Percentiles rank a stretch among this genome's conserved stretches.
These are phyloP conservation scores for Pangasius macronema DNA, from an alignment of 2,797 vertebrate genomes.

Conservation along the genomic window DNA sequence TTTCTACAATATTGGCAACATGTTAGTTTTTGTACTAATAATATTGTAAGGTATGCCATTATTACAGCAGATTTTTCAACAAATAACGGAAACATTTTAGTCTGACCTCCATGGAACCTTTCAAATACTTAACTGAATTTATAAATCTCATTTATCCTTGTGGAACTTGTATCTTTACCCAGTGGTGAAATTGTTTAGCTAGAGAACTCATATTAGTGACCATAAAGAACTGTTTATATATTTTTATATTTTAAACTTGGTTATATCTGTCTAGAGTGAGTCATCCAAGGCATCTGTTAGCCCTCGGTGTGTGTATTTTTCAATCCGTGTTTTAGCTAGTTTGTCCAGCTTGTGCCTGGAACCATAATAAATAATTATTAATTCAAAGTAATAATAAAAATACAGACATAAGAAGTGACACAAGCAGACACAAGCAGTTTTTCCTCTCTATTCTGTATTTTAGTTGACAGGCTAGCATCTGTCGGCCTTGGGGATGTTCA, in stretches of 20 bases:
- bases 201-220: not conserved
- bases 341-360: not conserved
- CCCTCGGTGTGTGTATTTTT: not conserved
- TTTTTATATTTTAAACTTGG: not conserved
- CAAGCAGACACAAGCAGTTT: not conserved
- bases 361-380: not conserved
- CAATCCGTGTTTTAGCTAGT: not conserved
- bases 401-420: not conserved
- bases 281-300: not conserved
- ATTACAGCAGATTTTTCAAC: not conserved
- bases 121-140: not conserved
- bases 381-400: not conserved
- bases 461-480: not conserved
- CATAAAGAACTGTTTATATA: not conserved
- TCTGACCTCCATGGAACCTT: too few species aligned
- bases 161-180: not conserved
- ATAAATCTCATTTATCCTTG: not conserved
- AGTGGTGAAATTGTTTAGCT: not conserved
- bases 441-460: not conserved
- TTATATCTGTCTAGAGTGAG: not conserved
- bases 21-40: not conserved
- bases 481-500: not conserved
- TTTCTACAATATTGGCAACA: not conserved
- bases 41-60: not conserved
- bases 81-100: too few species aligned